Percentiles rank a stretch among this genome's conserved stretches.
Conservation (phyloP, 2,888 invertebrate species). For the Chymomyza caudatula region DNA sequence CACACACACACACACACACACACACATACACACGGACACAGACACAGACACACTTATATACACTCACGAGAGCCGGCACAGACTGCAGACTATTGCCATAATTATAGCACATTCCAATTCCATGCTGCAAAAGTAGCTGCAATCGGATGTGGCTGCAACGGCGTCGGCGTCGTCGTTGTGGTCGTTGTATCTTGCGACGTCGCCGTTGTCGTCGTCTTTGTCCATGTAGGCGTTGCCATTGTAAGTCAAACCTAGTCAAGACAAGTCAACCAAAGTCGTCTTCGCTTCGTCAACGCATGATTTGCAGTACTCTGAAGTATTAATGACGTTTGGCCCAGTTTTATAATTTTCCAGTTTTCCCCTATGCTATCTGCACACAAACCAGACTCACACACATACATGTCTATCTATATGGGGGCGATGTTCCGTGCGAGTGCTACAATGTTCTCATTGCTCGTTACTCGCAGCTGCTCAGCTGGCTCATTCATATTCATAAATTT, state of each 20-base stretch:
- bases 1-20: not conserved
- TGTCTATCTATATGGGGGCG: not conserved
- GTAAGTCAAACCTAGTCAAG: not conserved
- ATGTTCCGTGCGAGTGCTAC: not conserved
- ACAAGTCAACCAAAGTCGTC: not conserved
- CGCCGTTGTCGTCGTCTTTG: conserved; percentile 35
- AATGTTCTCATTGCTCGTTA: not conserved
- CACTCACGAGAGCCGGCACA: conserved; percentile 10
- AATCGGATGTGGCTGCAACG: conserved; percentile 59
- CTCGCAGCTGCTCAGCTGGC: conserved; percentile 22
- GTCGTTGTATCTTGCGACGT: not conserved
- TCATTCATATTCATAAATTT: conserved; percentile 71
- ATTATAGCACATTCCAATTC: conserved; percentile 64
- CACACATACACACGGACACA: not conserved
- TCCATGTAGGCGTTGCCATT: conserved; percentile 45
- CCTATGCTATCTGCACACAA: not conserved
- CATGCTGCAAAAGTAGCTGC: conserved; percentile 50
- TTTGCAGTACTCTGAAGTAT: conserved; percentile 59
- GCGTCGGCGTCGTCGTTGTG: not conserved
- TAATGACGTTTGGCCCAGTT: conserved; percentile 71
- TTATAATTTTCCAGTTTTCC: conserved; percentile 15
- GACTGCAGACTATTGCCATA: conserved; percentile 42
- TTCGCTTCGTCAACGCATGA: conserved; percentile 22
- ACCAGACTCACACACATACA: not conserved
- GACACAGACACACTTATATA: not conserved